Evolutionary conservation across 2,888 invertebrate genomes (phyloP).

Genomic region (Lasiommata megera): DNA sequence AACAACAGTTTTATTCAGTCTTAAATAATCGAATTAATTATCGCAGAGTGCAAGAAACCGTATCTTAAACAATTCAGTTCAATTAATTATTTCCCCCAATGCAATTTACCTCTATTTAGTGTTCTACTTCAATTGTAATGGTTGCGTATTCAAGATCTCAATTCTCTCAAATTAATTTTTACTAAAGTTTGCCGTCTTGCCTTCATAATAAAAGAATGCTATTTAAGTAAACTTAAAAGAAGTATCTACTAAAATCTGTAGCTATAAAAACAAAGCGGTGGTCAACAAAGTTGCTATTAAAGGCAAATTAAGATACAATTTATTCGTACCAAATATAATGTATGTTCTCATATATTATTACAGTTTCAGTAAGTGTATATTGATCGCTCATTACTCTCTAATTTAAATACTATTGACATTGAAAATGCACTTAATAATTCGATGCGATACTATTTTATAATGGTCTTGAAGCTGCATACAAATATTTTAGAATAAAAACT

Average conservation of each 20-base stretch:
- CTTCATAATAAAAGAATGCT: too few relatives aligned
- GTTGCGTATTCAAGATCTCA: not conserved
- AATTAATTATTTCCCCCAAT: conserved; percentile 24
- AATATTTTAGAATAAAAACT: too few relatives aligned
- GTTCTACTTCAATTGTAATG: conserved; percentile 16
- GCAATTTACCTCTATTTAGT: conserved; percentile 21
- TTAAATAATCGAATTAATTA: conserved; percentile 13
- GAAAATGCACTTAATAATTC: not conserved
- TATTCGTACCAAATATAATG: too few relatives aligned
- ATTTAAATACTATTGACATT: not conserved
- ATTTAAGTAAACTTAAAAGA: too few relatives aligned
- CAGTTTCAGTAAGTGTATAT: too few relatives aligned
- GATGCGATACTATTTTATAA: too few relatives aligned
- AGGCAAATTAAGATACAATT: too few relatives aligned
- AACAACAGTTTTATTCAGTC: conserved; percentile 12
- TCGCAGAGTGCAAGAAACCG: conserved; percentile 17
- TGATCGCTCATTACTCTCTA: not conserved
- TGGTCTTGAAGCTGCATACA: too few relatives aligned
- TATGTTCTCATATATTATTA: too few relatives aligned
- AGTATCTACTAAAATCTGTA: too few relatives aligned
- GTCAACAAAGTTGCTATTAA: too few relatives aligned
- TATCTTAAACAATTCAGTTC: conserved; percentile 27
- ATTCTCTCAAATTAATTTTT: not conserved
- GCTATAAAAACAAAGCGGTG: too few relatives aligned
- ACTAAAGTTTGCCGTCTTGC: not conserved